Evolutionary conservation across 2,888 invertebrate species (phyloP).

Genomic region (Neocrepidodera transversa): DNA sequence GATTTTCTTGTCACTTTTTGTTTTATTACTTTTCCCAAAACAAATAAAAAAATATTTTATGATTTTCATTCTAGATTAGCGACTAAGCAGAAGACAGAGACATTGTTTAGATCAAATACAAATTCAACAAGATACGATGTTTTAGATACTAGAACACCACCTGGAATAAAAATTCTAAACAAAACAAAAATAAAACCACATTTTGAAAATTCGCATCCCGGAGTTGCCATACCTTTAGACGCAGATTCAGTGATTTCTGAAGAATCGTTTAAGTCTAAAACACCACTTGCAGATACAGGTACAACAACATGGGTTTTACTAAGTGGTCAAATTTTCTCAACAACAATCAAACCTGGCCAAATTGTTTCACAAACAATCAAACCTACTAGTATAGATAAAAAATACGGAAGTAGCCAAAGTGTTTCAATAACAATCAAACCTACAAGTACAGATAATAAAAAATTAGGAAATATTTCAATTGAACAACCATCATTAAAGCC

Average conservation of each 20-base stretch:
- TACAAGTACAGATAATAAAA: constrained; percentile 41
- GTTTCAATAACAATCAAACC: no score
- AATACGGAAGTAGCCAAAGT: constrained; percentile 7
- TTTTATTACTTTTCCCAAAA: background rate
- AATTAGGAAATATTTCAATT: constrained; percentile 27
- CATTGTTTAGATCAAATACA: constrained; percentile 61
- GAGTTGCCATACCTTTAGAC: constrained; percentile 62
- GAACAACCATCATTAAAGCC: background rate
- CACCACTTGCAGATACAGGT: constrained; percentile 67
- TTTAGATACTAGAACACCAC: constrained; percentile 69
- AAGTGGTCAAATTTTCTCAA: constrained; percentile 61
- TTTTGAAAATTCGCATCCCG: constrained; percentile 69
- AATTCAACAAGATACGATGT: constrained; percentile 61
- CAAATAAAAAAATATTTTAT: background rate
- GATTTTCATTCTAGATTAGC: constrained; percentile 48
- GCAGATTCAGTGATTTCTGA: constrained; percentile 51
- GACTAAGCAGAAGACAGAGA: background rate
- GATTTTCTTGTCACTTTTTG: background rate
- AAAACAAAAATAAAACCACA: constrained; percentile 50
- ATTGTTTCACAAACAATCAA: no score
- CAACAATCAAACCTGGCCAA: constrained; percentile 45
- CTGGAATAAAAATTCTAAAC: constrained; percentile 66
- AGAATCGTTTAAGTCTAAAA: constrained; percentile 50
- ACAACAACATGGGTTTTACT: constrained; percentile 80
- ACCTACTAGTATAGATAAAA: constrained; percentile 40